phyloP scores from a whole-genome alignment of 2,113 vertebrate genomes.

The Gobio gobio region DNA sequence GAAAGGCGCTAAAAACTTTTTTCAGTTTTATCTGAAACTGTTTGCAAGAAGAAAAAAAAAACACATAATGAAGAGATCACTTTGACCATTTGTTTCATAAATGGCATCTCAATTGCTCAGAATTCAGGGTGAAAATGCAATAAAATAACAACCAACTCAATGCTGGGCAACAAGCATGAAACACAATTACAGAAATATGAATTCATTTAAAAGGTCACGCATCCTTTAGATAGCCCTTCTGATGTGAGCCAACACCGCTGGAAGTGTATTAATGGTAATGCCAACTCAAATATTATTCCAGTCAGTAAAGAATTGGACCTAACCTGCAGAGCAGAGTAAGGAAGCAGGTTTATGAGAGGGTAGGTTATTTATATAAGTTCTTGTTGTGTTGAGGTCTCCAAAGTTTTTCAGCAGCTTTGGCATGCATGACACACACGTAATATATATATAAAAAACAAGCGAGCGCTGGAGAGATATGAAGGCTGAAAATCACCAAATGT shows the following conservation, averaged over 20 bases:
- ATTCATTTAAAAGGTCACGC: conserved; percentile 67
- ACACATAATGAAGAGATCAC: conserved; percentile 62
- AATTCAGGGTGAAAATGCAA: conserved; percentile 56
- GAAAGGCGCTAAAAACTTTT: too few relatives aligned
- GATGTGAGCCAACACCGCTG: conserved; percentile 60
- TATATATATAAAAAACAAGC: conserved; percentile 36
- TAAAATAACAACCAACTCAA: conserved; percentile 56
- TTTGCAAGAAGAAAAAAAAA: conserved; percentile 51
- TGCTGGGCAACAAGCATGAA: conserved; percentile 56
- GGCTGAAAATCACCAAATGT: conserved; percentile 59
- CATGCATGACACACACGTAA: conserved; percentile 45
- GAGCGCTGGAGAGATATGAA: neutral
- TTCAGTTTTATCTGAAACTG: neutral
- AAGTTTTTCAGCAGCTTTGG: neutral
- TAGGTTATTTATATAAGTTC: conserved; percentile 50
- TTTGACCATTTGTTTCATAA: conserved; percentile 57
- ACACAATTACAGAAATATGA: conserved; percentile 68
- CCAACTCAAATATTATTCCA: conserved; percentile 68
- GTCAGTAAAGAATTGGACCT: conserved; percentile 63
- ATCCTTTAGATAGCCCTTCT: conserved; percentile 59
- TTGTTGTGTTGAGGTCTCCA: conserved; percentile 1
- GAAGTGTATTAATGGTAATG: conserved; percentile 58
- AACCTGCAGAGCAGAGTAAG: conserved; percentile 58
- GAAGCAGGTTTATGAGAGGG: conserved; percentile 57
- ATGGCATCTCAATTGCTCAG: conserved; percentile 36